Conservation (phyloP, 2,113 vertebrate species). For the Barnardius zonarius region DNA sequence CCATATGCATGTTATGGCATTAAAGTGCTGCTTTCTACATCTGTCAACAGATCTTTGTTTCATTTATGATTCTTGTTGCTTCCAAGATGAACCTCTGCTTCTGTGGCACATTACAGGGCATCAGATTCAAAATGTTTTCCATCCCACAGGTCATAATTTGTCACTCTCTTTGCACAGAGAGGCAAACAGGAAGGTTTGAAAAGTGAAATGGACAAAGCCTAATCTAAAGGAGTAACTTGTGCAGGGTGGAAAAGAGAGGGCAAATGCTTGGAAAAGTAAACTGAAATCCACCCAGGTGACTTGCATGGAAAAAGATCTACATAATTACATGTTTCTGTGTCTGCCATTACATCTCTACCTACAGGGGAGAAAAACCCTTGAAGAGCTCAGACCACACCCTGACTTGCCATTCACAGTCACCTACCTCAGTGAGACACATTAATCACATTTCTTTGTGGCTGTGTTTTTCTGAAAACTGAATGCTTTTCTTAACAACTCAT, state of each 20-base stretch:
- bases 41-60: neutral
- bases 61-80: neutral
- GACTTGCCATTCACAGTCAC: neutral
- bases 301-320: slow-evolving; percentile 15
- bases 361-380: neutral
- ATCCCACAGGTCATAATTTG: neutral
- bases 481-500: slow-evolving; percentile 29
- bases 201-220: neutral
- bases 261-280: slow-evolving; percentile 20
- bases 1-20: neutral
- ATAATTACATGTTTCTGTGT: neutral
- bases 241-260: neutral
- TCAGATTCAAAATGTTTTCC: neutral
- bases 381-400: neutral
- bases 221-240: neutral
- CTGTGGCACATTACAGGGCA: neutral
- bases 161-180: neutral
- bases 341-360: neutral
- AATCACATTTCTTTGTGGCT: neutral
- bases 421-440: neutral
- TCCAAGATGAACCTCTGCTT: neutral
- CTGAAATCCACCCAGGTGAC: slow-evolving; percentile 36
- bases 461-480: slow-evolving; percentile 32
- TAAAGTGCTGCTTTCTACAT: neutral
- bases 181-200: neutral